Conservation (phyloP, 2,113 vertebrate species). For the Cottus gobio region DNA sequence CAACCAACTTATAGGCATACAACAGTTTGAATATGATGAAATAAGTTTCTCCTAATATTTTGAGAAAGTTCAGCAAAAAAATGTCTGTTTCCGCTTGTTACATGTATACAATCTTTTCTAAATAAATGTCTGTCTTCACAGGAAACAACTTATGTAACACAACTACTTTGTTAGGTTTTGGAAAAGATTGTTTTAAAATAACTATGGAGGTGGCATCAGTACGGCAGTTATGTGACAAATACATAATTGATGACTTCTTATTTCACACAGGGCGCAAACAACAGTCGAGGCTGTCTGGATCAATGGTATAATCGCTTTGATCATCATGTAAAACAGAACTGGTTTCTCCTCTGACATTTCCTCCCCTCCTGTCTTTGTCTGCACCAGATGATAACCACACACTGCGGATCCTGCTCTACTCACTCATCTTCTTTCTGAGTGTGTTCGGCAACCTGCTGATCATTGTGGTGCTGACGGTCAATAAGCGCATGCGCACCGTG, state of each 20-base stretch:
- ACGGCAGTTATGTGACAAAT: too few species aligned
- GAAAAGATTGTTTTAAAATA: too few species aligned
- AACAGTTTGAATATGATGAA: not conserved
- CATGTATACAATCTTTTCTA: not conserved
- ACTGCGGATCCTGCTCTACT: conserved; percentile 90
- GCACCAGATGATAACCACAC: conserved; percentile 86
- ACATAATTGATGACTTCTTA: too few species aligned
- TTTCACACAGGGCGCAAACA: too few species aligned
- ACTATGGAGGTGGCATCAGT: too few species aligned
- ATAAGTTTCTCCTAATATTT: not conserved
- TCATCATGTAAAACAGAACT: conserved; percentile 24
- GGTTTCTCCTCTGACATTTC: not conserved
- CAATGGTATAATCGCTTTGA: not conserved
- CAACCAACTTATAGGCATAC: not conserved
- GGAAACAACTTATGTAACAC: not conserved
- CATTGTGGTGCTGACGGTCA: conserved; percentile 90
- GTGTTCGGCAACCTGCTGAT: conserved; percentile 93
- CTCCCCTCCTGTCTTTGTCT: not conserved
- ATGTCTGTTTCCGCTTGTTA: not conserved
- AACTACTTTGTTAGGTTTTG: too few species aligned
- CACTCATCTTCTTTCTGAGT: conserved; percentile 90
- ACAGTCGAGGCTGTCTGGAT: too few species aligned
- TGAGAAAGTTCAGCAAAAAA: not conserved
- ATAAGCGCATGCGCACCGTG: conserved; percentile 92
- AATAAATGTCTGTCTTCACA: not conserved